Conservation (phyloP, 2,888 invertebrate species). For the Keiferia lycopersicella region DNA sequence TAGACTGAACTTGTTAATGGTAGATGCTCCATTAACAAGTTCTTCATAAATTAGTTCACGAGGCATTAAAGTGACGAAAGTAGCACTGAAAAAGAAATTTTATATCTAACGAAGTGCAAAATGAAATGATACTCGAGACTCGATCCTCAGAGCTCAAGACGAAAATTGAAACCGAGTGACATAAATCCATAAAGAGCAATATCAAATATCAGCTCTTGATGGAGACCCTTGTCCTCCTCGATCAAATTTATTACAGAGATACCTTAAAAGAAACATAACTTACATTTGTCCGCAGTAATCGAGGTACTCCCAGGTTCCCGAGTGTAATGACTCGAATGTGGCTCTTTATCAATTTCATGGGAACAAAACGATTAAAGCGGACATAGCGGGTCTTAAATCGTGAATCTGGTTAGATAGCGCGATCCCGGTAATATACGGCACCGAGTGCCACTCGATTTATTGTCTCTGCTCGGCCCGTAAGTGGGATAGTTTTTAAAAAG, state of each 20-base stretch:
- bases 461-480: constrained; percentile 40
- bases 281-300: constrained; percentile 40
- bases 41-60: neutral
- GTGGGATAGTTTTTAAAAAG: constrained; percentile 32
- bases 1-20: too few species aligned
- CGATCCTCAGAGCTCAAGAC: constrained; percentile 47
- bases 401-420: constrained; percentile 71
- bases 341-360: constrained; percentile 61
- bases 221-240: constrained; percentile 49
- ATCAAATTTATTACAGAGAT: constrained; percentile 47
- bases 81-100: constrained; percentile 19
- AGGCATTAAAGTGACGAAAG: neutral
- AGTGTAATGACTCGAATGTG: constrained; percentile 47
- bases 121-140: constrained; percentile 46
- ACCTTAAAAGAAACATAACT: constrained; percentile 26
- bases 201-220: constrained; percentile 54
- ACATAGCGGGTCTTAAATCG: constrained; percentile 53
- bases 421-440: constrained; percentile 65
- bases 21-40: neutral
- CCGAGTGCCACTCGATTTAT: constrained; percentile 61
- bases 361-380: constrained; percentile 64
- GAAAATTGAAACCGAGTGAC: constrained; percentile 63
- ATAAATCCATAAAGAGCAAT: constrained; percentile 65
- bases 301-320: constrained; percentile 37
- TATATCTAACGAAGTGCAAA: constrained; percentile 23